Base-by-base conservation (phyloP, 2,797 vertebrate species). In the Hemitrygon akajei region DNA sequence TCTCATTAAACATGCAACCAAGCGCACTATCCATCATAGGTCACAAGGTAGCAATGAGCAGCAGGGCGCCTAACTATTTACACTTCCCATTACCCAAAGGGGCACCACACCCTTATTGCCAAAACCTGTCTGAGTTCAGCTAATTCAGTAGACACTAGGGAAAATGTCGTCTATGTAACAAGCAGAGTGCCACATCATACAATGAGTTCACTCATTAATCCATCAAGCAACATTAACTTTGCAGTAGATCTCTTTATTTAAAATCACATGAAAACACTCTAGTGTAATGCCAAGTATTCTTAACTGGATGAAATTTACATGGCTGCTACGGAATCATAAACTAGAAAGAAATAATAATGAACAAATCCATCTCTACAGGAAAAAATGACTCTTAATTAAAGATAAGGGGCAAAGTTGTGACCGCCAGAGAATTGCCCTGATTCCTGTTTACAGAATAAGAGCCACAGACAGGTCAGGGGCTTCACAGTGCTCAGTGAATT, bases 401-500 rank as follows among this genome's bases (percentile, higher is more conserved):
- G 56, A 71, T 91, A 92, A 47, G 89, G 89, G 37, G 25, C 5
- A 47, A 34, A 89, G 37, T 92, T 30, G 34, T 22, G 22, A 92
- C 34, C 37, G 40, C 37, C 11, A 76, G 91, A 92, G 91, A 75
- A 76, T 93, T 3, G 3, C 71, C 40, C 82, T n/a, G 69, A 93
- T 76, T 58, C 71, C 37, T 93, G 91, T 93, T 93, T 93, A 76
- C 69, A 93, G 91, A 93, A 76, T 27, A 47, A 69, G 66, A 76
- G 91, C 69, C 71, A 76, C 66, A 93, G 91, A 93, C 91, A 93
- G 71, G 71, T 93, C 91, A 93, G 11, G 47, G 71, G 69, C 47
- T 93, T 37, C 69, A 76, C 91, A 75, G 91, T 75, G 91, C 73
- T 56, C 37, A 7, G 14, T 93, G 91, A 93, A 93, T 93, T 93